Base-by-base conservation (phyloP, 2,888 invertebrate genomes). In the Notodonta dromedarius region DNA sequence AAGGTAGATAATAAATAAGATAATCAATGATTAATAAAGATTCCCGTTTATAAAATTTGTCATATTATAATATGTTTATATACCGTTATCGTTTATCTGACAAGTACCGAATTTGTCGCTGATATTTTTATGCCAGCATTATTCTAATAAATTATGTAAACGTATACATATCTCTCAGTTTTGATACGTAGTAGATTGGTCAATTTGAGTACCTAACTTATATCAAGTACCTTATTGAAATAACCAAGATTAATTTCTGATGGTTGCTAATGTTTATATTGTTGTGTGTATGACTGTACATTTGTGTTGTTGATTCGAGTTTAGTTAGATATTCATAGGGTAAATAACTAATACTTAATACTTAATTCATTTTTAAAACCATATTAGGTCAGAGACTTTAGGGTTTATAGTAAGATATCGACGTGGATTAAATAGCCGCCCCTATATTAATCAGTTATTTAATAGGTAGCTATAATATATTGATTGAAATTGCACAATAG, bases 61-160 rank as follows among this genome's bases (percentile, higher is more conserved):
- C 46, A 56, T 62, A n/a, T n/a, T n/a, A n/a, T n/a, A n/a, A n/a
- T n/a, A 58, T 46, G 57, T 61, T 55, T 61, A 57, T 52, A 56
- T 13, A 39, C 24, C 56, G n/a, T 51, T 61, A 61, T 60, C 52
- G 14, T 58, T 35, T 52, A 50, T 56, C 53, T 40, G 57, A 61
- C 53, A 63, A 16, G 46, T 50, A 62, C 57, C 62, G 0, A 42
- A 35, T 2, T 40, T 46, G 59, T 72, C 58, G 44, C 64, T 62
- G 60, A 65, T 62, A 69, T 14, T 66, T 62, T 60, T 66, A 52
- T 62, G 50, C 56, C 44, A 39, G 52, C 54, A 58, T 62, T 58
- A 56, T 24, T 24, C 24, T 24, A 24, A 24, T 24, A 24, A 8
- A 16, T 16, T 2, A 52, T 7, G 24, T 24, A 35, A 12, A 11